Conservation (phyloP, 1,140 invertebrate genomes). For the Bombyx mandarina region DNA sequence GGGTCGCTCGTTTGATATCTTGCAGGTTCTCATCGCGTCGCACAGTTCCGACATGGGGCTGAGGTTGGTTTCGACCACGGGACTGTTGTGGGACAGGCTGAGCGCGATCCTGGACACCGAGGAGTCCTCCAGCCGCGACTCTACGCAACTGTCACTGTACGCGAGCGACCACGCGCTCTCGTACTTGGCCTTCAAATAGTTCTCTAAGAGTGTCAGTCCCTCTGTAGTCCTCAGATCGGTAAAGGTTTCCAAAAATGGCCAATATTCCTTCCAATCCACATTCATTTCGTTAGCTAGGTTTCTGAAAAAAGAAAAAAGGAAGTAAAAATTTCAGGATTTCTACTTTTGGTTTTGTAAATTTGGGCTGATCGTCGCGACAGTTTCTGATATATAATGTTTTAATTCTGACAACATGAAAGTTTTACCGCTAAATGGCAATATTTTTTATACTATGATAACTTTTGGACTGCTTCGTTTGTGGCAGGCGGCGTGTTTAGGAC, state of each 20-base stretch:
- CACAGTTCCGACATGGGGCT: conserved; percentile 74
- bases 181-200: conserved; percentile 75
- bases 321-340: too few species aligned
- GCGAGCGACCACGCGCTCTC: conserved; percentile 50
- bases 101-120: conserved; percentile 42
- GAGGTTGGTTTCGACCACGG: conserved; percentile 26
- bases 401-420: too few species aligned
- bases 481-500: too few species aligned
- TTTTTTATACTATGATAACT: too few species aligned
- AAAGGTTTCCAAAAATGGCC: conserved; percentile 88
- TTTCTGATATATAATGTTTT: too few species aligned
- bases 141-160: conserved; percentile 45
- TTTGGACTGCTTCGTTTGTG: too few species aligned
- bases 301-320: conserved; percentile 54
- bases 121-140: conserved; percentile 30
- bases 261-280: conserved; percentile 91
- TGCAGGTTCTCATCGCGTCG: conserved; percentile 68
- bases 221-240: conserved; percentile 80
- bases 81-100: conserved; percentile 29
- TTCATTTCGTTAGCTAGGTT: conserved; percentile 82
- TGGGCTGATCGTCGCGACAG: too few species aligned
- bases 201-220: conserved; percentile 82
- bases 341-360: too few species aligned
- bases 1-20: conserved; percentile 44
- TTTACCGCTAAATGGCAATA: too few species aligned